These are phyloP conservation scores for Gymnogyps californianus DNA, from an alignment of 2,113 vertebrate genomes.

Conservation along the genomic window DNA sequence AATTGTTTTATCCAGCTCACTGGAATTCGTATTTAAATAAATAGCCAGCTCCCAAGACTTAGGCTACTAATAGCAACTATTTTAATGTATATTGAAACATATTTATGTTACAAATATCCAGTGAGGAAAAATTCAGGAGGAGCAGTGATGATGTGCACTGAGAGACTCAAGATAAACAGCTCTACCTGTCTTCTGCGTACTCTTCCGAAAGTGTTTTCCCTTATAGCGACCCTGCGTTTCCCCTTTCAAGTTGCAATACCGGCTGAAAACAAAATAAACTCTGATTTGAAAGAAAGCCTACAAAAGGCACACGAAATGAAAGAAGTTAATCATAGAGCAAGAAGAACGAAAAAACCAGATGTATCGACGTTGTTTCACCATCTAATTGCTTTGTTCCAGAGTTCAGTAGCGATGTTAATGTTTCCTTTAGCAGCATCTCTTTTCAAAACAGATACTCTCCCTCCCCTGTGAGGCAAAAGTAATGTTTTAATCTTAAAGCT, in stretches of 20 bases:
- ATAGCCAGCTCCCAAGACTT: no score
- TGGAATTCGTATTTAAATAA: background rate
- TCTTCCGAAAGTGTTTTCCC: background rate
- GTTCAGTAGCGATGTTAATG: background rate
- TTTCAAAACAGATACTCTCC: background rate
- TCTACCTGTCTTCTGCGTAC: background rate
- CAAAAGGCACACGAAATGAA: background rate
- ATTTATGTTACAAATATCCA: fast-evolving
- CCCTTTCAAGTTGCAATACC: background rate
- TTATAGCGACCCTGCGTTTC: background rate
- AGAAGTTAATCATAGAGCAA: background rate
- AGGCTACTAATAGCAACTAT: background rate
- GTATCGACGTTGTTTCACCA: background rate
- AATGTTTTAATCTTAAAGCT: background rate
- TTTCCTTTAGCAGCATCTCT: background rate
- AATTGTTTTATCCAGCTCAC: background rate
- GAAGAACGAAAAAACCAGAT: background rate
- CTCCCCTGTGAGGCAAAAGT: background rate
- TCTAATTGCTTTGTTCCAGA: background rate
- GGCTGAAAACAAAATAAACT: background rate
- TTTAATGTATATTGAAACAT: fast-evolving
- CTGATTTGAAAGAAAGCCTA: background rate
- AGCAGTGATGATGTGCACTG: background rate
- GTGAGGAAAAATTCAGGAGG: background rate
- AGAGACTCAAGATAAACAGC: background rate